These are phyloP conservation scores for Pseudococcus longispinus DNA, from an alignment of 2,888 invertebrate species.

Conservation along the genomic window DNA sequence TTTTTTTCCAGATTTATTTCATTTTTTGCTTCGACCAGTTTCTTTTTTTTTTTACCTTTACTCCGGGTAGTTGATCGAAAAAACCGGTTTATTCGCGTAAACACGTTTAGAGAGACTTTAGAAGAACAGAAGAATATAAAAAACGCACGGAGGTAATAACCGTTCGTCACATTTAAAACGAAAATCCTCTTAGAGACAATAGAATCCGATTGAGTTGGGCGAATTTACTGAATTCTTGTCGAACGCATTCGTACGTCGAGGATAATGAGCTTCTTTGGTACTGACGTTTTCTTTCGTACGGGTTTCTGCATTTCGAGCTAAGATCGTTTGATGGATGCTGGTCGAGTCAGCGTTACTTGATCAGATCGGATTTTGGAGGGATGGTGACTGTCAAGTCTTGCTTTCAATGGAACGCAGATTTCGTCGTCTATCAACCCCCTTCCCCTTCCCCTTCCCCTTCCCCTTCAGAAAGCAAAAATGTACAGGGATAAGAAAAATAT, in stretches of 20 bases:
- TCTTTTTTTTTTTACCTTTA: not conserved
- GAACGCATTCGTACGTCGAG: not conserved
- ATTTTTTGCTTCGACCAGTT: not conserved
- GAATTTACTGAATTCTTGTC: not conserved
- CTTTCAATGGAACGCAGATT: too few relatives aligned
- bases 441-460: too few relatives aligned
- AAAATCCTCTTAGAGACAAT: conserved; percentile 41
- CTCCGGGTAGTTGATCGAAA: conserved; percentile 20
- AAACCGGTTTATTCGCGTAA: conserved; percentile 43
- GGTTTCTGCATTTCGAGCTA: not conserved
- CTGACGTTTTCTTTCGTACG: not conserved
- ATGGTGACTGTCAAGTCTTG: too few relatives aligned
- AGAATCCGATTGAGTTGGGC: conserved; percentile 6
- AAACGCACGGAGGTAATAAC: conserved; percentile 46
- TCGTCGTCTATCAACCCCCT: too few relatives aligned
- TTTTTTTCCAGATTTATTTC: conserved; percentile 45
- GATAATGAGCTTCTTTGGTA: not conserved
- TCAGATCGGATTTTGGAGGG: not conserved
- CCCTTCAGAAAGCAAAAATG: too few relatives aligned
- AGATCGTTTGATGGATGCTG: not conserved
- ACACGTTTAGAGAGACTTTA: conserved; percentile 23
- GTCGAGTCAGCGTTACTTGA: not conserved
- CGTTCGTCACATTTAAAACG: conserved; percentile 49
- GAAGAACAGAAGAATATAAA: not conserved
- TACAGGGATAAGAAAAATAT: too few relatives aligned